Percentiles rank a stretch among this genome's conserved stretches.
phyloP scores from a whole-genome alignment of 2,113 vertebrate genomes.

The Pavo muticus region DNA sequence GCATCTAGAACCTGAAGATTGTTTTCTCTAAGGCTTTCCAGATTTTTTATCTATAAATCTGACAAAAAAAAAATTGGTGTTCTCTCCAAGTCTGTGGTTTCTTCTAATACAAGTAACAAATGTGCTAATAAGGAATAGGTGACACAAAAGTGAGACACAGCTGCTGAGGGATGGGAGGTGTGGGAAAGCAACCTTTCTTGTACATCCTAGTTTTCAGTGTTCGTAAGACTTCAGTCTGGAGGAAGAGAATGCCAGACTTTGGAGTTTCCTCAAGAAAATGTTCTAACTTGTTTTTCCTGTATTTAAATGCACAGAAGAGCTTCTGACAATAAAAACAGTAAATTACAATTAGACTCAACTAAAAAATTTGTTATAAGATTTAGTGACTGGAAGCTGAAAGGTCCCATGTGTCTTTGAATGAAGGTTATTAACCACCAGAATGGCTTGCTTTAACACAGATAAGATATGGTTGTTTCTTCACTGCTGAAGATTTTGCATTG shows the following conservation, averaged over 20 bases:
- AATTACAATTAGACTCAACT: neutral
- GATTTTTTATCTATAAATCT: neutral
- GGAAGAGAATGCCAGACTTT: neutral
- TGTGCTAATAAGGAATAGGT: neutral
- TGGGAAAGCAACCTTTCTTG: neutral
- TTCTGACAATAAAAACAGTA: neutral
- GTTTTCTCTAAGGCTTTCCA: neutral
- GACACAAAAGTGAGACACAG: neutral
- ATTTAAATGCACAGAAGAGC: neutral
- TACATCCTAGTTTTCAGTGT: neutral
- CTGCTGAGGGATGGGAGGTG: neutral
- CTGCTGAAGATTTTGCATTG: neutral
- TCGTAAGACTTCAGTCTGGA: neutral
- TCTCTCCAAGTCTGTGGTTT: neutral
- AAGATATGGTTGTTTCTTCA: neutral
- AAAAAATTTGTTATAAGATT: neutral
- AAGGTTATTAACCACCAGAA: neutral
- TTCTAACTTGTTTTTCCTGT: neutral
- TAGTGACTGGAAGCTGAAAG: neutral
- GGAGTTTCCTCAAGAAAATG: neutral
- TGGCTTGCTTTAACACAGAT: neutral
- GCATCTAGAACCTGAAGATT: neutral
- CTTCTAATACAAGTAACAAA: neutral
- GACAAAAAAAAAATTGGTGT: neutral
- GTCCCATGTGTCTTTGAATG: neutral